Evolutionary conservation across 2,797 vertebrate species (phyloP), one percentile per base, ranked within the genome.

Genomic region (Sebastes diaconus): DNA sequence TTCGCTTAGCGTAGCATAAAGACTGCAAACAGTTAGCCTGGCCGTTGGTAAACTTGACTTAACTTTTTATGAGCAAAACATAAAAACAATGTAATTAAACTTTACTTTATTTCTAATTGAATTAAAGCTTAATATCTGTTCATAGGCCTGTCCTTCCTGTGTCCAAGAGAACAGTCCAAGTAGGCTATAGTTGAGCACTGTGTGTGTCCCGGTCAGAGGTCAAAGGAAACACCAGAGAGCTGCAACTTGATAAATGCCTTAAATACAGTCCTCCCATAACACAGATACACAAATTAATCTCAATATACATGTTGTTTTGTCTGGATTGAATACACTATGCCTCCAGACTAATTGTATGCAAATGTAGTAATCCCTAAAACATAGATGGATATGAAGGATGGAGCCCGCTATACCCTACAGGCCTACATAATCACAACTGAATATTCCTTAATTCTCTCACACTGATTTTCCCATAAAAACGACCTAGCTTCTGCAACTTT

Each of bases 191-290:
- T 58, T 11, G 1, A 77, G 22, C 27, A 24, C 18, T 18, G 13
- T 39, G 55, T 36, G 57, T 64, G 54, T 61, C 34, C 10, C n/a
- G 54, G 58, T 61, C 54, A 75, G 25, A 83, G 73, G 46, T 64
- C 39, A 66, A 54, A 71, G 58, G 8, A 74, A 42, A 70, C 12
- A 50, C 24, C 42, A 73, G 61, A 57, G 50, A 63, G 58, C 5
- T 57, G 46, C 61, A 36, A 2, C 22, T 12, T 52, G 46, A 68
- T 52, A 68, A 1, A 39, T 42, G 39, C 25, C 34, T 65, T 16
- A 39, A 65, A 36, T 4, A 29, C 32, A n/a, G 8, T 8, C 27
- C 8, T 32, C 36, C 27, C 18, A 72, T n/a, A 22, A 50, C 6
- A 52, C 39, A 24, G 39, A 63, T 36, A 63, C 27, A 68, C 25